Conservation (phyloP, 1,140 invertebrate species). For the Lepidotrigona ventralis region DNA sequence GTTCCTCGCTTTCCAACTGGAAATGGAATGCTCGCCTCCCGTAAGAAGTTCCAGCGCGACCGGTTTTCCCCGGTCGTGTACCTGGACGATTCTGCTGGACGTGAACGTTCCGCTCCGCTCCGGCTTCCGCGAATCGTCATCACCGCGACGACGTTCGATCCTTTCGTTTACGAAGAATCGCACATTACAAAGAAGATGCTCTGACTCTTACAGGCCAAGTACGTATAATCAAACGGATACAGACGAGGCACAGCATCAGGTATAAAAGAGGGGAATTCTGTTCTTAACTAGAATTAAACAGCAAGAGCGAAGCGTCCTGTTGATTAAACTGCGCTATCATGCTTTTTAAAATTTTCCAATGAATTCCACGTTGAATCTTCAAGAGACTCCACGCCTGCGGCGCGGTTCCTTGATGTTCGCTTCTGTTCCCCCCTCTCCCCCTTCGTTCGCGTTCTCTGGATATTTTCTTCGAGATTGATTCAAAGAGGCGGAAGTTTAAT, state of each 20-base stretch:
- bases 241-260: too few species aligned
- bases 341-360: neutral
- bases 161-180: neutral
- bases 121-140: slow-evolving; percentile 18
- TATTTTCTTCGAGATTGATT: neutral
- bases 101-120: neutral
- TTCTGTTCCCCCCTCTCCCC: neutral
- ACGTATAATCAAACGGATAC: too few species aligned
- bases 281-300: neutral
- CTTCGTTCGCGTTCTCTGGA: neutral
- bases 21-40: slow-evolving; percentile 31
- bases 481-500: neutral
- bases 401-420: neutral
- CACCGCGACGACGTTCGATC: slow-evolving; percentile 36
- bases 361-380: neutral
- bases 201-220: too few species aligned
- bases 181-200: too few species aligned
- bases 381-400: neutral
- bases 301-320: too few species aligned
- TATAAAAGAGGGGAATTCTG: neutral
- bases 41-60: slow-evolving; percentile 43
- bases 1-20: slow-evolving; percentile 40
- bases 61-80: slow-evolving; percentile 21
- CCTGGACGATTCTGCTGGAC: slow-evolving; percentile 1
- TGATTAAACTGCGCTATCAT: neutral